These are phyloP conservation scores for Chiloscyllium punctatum DNA, from an alignment of 2,797 vertebrate species.

Conservation along the genomic window DNA sequence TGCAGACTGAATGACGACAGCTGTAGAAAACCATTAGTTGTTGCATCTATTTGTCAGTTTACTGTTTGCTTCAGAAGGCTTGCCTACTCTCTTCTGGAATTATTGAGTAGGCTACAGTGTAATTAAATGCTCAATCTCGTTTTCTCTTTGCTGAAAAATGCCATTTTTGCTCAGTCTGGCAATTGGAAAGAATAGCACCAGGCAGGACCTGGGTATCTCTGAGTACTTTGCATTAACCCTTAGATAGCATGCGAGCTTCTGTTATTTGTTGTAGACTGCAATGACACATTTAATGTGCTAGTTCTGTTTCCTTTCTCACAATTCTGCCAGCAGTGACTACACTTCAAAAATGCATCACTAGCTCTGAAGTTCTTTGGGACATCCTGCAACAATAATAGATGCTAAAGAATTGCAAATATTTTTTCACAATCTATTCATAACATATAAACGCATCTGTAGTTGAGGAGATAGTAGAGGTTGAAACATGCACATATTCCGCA, in stretches of 20 bases:
- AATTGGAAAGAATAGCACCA: background rate
- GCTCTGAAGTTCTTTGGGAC: background rate
- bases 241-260: background rate
- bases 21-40: constrained; percentile 20
- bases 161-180: background rate
- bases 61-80: constrained; percentile 10
- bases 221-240: background rate
- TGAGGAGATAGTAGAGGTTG: background rate
- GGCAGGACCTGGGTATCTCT: too few species aligned
- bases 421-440: background rate
- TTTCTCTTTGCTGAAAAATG: constrained; percentile 29
- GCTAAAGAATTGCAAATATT: background rate
- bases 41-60: constrained; percentile 17
- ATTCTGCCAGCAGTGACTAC: background rate
- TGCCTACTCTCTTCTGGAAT: background rate
- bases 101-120: background rate
- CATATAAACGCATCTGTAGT: background rate
- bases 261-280: too few species aligned
- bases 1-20: constrained; percentile 6
- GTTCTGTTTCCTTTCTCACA: background rate
- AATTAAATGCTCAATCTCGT: constrained; percentile 30
- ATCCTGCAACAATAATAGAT: background rate
- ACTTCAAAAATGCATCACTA: background rate
- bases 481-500: background rate
- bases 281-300: background rate